Conservation (phyloP, 2,888 invertebrate genomes). For the Polydesmus complanatus region DNA sequence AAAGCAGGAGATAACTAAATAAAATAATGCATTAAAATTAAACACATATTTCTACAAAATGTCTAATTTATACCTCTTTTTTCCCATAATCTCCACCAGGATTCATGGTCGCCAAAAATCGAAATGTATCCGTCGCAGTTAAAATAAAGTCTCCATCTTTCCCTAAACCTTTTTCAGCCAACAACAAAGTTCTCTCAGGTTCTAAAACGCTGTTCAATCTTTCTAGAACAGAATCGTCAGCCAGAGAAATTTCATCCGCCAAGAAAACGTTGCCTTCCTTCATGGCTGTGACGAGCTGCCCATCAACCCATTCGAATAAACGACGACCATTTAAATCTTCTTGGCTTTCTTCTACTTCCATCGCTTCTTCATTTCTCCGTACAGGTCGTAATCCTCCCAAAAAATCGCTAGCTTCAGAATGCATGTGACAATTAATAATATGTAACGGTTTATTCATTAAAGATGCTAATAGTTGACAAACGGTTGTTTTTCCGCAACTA, state of each 20-base stretch:
- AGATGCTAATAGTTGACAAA: conserved; percentile 74
- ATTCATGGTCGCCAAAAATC: conserved; percentile 97
- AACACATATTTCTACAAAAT: not conserved
- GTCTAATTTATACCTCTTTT: conserved; percentile 52
- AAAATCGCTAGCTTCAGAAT: conserved; percentile 96
- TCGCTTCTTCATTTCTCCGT: conserved; percentile 35
- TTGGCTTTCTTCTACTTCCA: not conserved
- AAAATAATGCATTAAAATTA: not conserved
- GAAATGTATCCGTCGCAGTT: conserved; percentile 56
- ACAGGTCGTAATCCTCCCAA: conserved; percentile 88
- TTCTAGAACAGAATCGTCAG: conserved; percentile 95
- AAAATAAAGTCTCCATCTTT: conserved; percentile 38
- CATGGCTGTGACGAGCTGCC: conserved; percentile 87
- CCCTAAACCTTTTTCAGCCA: conserved; percentile 72
- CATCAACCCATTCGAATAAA: conserved; percentile 96
- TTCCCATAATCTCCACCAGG: conserved; percentile 99
- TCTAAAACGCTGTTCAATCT: conserved; percentile 88
- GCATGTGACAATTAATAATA: conserved; percentile 94
- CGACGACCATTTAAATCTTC: conserved; percentile 23
- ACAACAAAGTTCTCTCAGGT: conserved; percentile 73
- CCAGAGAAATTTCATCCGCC: conserved; percentile 96
- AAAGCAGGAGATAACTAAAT: conserved; percentile 75
- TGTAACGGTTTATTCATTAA: conserved; percentile 51
- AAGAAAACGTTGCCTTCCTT: conserved; percentile 64
- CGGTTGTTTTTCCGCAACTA: conserved; percentile 88